These are phyloP conservation scores for Tipula helvola DNA, from an alignment of 2,888 invertebrate genomes.

Conservation along the genomic window DNA sequence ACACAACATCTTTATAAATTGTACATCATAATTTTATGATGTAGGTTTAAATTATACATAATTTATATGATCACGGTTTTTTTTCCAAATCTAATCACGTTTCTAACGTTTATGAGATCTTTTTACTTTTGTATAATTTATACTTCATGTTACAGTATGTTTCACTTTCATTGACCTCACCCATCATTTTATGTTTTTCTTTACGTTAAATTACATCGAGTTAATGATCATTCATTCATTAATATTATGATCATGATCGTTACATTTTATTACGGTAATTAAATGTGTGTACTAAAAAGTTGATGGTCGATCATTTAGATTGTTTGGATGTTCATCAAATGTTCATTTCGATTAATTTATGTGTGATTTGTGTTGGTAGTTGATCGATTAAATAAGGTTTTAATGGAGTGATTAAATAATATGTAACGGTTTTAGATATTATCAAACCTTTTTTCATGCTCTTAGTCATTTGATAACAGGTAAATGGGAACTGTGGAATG, in stretches of 20 bases:
- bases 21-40: too few species aligned
- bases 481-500: too few species aligned
- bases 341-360: background rate
- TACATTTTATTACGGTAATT: background rate
- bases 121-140: background rate
- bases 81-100: background rate
- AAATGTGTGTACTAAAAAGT: background rate
- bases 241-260: background rate
- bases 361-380: background rate
- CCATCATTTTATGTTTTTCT: background rate
- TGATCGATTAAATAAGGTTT: background rate
- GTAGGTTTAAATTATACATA: too few species aligned
- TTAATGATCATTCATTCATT: background rate
- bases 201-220: background rate
- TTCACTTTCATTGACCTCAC: constrained; percentile 8
- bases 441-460: too few species aligned
- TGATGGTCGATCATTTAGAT: background rate
- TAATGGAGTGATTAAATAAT: background rate
- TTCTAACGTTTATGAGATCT: background rate
- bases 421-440: too few species aligned
- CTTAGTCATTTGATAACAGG: too few species aligned
- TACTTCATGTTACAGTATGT: background rate
- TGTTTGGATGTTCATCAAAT: background rate
- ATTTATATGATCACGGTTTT: background rate
- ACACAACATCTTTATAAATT: background rate